Percentiles rank a stretch among this genome's conserved stretches.
These are phyloP conservation scores for Tolypeutes matacus DNA, from an alignment of 2,797 vertebrate species.

Conservation along the genomic window DNA sequence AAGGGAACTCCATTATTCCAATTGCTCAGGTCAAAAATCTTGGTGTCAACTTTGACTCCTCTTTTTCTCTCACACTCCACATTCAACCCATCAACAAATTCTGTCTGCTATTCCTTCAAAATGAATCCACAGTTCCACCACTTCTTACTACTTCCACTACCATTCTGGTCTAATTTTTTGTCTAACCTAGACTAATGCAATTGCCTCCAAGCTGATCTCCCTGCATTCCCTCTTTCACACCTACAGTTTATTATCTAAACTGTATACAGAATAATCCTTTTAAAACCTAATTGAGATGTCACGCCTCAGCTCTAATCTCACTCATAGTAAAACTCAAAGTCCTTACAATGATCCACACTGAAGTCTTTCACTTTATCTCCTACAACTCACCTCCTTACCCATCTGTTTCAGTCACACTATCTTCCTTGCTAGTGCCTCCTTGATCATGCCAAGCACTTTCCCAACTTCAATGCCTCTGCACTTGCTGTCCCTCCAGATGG, in stretches of 20 bases:
- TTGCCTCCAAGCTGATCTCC: not conserved
- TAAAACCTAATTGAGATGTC: conserved; percentile 38
- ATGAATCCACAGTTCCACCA: not conserved
- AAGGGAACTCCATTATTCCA: not conserved
- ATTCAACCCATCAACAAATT: conserved; percentile 1
- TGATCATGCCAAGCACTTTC: conserved; percentile 23
- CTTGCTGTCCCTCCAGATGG: not conserved
- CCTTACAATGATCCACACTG: not conserved
- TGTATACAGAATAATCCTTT: conserved; percentile 2
- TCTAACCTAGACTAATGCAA: conserved; percentile 1
- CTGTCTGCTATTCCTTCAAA: not conserved
- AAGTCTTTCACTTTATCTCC: not conserved
- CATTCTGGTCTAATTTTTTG: not conserved
- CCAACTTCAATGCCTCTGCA: not conserved
- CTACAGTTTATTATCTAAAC: not conserved
- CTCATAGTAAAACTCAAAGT: conserved; percentile 15
- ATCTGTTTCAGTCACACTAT: not conserved
- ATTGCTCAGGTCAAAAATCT: not conserved
- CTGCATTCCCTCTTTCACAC: not conserved
- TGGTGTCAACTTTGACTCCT: not conserved
- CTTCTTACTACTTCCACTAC: conserved; percentile 13
- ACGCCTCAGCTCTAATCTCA: not conserved
- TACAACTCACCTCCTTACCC: not conserved
- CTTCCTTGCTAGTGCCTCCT: not conserved
- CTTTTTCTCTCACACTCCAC: not conserved